phyloP scores from a whole-genome alignment of 2,113 vertebrate species.

The Puffinus mauretanicus region DNA sequence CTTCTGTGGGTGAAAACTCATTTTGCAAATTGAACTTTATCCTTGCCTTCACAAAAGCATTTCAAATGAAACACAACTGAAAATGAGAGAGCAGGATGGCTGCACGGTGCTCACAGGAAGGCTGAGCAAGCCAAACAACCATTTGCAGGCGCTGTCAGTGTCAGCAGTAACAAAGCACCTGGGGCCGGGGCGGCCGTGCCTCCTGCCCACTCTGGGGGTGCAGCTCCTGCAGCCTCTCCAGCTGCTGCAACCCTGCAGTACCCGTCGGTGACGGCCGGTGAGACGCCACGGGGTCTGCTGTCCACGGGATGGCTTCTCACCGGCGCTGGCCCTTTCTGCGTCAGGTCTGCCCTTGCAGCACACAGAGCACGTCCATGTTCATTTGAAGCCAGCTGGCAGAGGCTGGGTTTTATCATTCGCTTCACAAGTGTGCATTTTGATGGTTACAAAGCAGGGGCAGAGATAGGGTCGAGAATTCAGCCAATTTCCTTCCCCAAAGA shows the following conservation, averaged over 20 bases:
- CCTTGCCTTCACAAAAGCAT: neutral
- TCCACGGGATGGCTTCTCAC: neutral
- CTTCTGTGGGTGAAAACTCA: neutral
- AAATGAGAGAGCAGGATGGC: neutral
- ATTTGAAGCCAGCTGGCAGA: neutral
- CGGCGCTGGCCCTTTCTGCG: neutral
- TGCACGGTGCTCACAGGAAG: neutral
- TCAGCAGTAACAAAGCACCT: neutral
- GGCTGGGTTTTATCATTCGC: too few species aligned
- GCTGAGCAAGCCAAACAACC: neutral
- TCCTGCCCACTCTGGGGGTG: too few species aligned
- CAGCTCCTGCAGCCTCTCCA: neutral
- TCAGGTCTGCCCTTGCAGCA: neutral
- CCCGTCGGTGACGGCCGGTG: too few species aligned
- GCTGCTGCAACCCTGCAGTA: neutral
- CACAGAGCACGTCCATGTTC: rapidly evolving
- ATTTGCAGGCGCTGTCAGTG: neutral
- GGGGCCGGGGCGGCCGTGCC: neutral
- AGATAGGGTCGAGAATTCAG: neutral
- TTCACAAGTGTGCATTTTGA: neutral
- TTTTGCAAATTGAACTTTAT: neutral
- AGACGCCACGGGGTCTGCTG: too few species aligned
- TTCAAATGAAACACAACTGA: rapidly evolving
- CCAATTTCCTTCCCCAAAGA: neutral
- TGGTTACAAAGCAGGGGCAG: neutral